A percentile compares a stretch with the other conserved stretches of the same genome.
These are phyloP conservation scores for Gymnorhina tibicen DNA, from an alignment of 2,113 vertebrate genomes.

Conservation along the genomic window DNA sequence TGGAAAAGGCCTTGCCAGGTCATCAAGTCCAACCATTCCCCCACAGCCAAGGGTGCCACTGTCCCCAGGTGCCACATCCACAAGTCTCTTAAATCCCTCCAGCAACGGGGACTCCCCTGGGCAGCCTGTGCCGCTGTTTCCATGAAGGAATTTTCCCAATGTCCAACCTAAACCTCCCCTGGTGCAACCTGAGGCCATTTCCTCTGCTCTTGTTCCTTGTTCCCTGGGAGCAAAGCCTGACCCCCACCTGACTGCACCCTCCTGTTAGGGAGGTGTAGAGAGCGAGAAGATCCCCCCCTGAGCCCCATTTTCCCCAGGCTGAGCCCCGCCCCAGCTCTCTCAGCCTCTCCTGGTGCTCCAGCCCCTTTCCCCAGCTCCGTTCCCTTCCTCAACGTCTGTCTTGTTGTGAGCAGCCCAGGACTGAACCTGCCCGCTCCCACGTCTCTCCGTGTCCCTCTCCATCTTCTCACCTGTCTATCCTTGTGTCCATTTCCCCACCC, in stretches of 20 bases:
- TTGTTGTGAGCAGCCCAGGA: not conserved
- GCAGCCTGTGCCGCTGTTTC: not conserved
- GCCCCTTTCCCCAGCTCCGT: not conserved
- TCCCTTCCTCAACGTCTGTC: not conserved
- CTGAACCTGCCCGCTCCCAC: accelerated
- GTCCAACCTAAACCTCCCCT: not conserved
- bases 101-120: not conserved
- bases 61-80: not conserved
- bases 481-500: accelerated
- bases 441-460: accelerated
- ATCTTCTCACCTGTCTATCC: accelerated
- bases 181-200: not conserved
- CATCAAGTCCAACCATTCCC: not conserved
- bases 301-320: not conserved
- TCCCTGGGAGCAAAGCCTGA: not conserved
- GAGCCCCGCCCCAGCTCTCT: not conserved
- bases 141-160: not conserved
- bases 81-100: not conserved
- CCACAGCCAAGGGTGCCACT: not conserved
- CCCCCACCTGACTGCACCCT: not conserved
- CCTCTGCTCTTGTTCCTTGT: not conserved
- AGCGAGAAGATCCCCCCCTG: not conserved
- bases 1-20: not conserved
- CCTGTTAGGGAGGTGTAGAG: not conserved
- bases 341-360: not conserved